Conservation (phyloP, 2,888 invertebrate genomes). For the Ferrisia virgata region DNA sequence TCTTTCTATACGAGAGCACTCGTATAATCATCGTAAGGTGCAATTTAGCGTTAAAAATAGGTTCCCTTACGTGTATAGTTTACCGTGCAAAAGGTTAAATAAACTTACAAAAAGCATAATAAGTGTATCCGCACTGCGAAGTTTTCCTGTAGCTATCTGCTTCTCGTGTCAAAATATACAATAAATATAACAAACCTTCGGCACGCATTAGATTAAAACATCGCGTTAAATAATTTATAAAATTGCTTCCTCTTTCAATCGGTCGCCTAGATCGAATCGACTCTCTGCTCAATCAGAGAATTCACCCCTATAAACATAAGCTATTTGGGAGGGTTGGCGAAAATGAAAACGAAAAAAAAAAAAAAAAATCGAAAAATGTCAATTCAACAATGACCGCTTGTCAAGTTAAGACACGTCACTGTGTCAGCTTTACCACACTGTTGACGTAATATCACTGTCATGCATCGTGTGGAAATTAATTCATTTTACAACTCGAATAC, state of each 20-base stretch:
- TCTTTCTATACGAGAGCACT: neutral
- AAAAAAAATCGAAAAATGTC: conserved; percentile 15
- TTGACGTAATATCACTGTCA: conserved; percentile 4
- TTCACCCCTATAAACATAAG: neutral
- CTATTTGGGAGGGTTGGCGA: neutral
- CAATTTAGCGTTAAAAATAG: conserved; percentile 13
- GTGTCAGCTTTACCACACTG: conserved; percentile 14
- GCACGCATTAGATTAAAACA: neutral
- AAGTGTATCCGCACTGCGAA: neutral
- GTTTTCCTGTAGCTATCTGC: neutral
- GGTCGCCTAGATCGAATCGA: neutral
- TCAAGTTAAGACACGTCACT: conserved; percentile 15
- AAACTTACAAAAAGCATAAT: conserved; percentile 7
- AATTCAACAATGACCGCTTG: conserved; percentile 23
- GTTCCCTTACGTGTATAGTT: neutral
- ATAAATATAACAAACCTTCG: neutral
- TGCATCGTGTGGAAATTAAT: conserved; percentile 15
- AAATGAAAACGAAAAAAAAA: neutral
- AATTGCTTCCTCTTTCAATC: neutral
- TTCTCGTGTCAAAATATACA: neutral
- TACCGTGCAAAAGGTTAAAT: neutral
- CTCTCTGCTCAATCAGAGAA: neutral
- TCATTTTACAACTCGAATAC: conserved; percentile 24
- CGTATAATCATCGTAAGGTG: neutral
- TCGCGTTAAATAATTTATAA: conserved; percentile 21